phyloP scores from a whole-genome alignment of 2,888 invertebrate genomes.

The Idaea biselata region DNA sequence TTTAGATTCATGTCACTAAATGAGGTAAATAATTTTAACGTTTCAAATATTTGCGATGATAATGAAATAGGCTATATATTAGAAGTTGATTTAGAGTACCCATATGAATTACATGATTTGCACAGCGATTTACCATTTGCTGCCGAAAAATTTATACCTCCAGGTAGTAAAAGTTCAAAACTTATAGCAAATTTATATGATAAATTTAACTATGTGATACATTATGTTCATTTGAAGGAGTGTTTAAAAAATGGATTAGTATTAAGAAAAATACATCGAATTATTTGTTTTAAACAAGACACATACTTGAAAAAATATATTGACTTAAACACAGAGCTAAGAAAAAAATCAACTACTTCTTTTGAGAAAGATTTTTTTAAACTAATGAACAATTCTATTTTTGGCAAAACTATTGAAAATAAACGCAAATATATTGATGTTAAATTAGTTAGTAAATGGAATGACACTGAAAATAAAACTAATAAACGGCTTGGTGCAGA shows the following conservation, averaged over 20 bases:
- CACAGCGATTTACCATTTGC: constrained; percentile 35
- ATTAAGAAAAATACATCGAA: constrained; percentile 19
- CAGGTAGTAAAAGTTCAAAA: constrained; percentile 4
- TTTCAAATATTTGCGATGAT: constrained; percentile 18
- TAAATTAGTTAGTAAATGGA: neutral
- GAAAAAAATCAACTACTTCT: constrained; percentile 9
- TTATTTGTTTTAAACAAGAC: constrained; percentile 20
- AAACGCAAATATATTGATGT: constrained; percentile 6
- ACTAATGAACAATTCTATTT: constrained; percentile 21
- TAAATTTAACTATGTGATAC: constrained; percentile 20
- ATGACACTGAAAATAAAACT: neutral
- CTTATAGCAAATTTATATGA: constrained; percentile 9
- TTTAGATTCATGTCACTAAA: constrained; percentile 34
- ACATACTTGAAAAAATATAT: constrained; percentile 19
- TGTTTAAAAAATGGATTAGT: constrained; percentile 19
- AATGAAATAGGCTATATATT: constrained; percentile 26
- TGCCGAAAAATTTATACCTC: constrained; percentile 15
- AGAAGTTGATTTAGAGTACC: constrained; percentile 41
- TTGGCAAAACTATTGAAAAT: constrained; percentile 21
- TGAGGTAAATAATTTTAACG: constrained; percentile 19
- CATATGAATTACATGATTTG: constrained; percentile 29
- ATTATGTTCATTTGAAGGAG: constrained; percentile 14
- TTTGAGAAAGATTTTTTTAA: constrained; percentile 22
- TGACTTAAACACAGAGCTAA: constrained; percentile 12
- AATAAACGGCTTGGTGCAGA: neutral